These are phyloP conservation scores for Acrocephalus scirpaceus DNA, from an alignment of 2,797 vertebrate species.

Conservation along the genomic window DNA sequence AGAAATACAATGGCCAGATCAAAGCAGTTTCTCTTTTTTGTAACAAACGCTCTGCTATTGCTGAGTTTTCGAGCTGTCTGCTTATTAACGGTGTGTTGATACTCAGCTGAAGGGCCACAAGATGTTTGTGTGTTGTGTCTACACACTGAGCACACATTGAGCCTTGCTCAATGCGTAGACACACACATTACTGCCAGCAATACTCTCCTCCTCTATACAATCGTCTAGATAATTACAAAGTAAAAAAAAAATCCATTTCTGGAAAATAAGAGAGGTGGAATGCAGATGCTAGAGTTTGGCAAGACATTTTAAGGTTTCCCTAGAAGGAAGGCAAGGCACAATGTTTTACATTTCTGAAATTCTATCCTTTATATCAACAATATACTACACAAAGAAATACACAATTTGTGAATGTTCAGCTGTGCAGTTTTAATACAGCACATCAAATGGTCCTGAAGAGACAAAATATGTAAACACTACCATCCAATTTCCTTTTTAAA, in stretches of 20 bases:
- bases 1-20: neutral
- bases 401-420: neutral
- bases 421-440: neutral
- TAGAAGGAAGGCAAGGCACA: neutral
- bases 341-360: neutral
- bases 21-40: neutral
- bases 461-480: neutral
- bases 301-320: slow-evolving; percentile 14
- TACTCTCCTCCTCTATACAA: slow-evolving; percentile 18
- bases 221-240: neutral
- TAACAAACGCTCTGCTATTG: neutral
- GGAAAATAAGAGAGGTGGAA: neutral
- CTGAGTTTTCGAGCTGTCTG: slow-evolving; percentile 8
- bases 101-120: neutral
- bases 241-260: neutral
- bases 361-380: neutral
- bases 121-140: neutral
- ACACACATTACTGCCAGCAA: neutral
- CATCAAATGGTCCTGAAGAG: neutral
- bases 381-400: neutral
- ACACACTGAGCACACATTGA: neutral
- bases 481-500: neutral
- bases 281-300: slow-evolving; percentile 1
- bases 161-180: neutral
- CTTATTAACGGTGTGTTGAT: slow-evolving; percentile 7